A percentile compares a stretch with the other conserved stretches of the same genome.
These are phyloP conservation scores for cattle (Bos taurus) DNA, from an alignment of 2,113 vertebrate genomes.

Conservation along the genomic window DNA sequence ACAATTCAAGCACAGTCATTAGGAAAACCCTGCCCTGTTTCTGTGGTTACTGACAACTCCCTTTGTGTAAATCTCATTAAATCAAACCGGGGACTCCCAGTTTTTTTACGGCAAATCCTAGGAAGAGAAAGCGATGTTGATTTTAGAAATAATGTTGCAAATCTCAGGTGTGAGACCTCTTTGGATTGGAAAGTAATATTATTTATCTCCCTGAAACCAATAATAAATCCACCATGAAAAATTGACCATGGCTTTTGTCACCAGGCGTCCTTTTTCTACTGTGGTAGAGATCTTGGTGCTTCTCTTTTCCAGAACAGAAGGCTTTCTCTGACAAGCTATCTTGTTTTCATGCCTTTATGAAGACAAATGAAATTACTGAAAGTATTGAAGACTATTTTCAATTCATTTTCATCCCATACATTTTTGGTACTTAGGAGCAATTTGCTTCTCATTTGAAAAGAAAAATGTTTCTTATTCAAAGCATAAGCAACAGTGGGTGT, in stretches of 20 bases:
- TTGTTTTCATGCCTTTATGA: slow-evolving; percentile 24
- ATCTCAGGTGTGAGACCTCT: slow-evolving; percentile 40
- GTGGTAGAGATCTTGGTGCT: background rate
- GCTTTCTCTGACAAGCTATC: slow-evolving; percentile 16
- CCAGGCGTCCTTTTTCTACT: background rate
- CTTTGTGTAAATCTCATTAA: slow-evolving; percentile 68
- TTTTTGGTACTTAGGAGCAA: slow-evolving; percentile 19
- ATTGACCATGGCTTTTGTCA: slow-evolving; percentile 24
- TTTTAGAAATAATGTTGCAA: slow-evolving; percentile 58
- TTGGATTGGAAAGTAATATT: slow-evolving; percentile 50
- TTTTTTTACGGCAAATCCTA: slow-evolving; percentile 1
- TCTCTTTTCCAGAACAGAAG: background rate
- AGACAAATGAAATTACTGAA: slow-evolving; percentile 29
- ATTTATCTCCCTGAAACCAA: slow-evolving; percentile 33
- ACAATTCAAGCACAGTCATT: slow-evolving; percentile 56
- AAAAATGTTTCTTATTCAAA: slow-evolving; percentile 1
- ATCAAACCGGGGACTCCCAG: slow-evolving; percentile 45
- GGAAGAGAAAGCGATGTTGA: slow-evolving; percentile 26
- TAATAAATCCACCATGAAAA: slow-evolving; percentile 55
- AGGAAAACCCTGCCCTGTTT: slow-evolving; percentile 55
- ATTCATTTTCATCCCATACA: background rate
- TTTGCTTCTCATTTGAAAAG: slow-evolving; percentile 41
- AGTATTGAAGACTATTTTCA: slow-evolving; percentile 5
- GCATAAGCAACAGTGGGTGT: background rate
- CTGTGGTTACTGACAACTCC: slow-evolving; percentile 64